These are phyloP conservation scores for Sanderia malayensis DNA, from an alignment of 30 jellyfish, hydroid and myxozoan species.

Conservation along the genomic window DNA sequence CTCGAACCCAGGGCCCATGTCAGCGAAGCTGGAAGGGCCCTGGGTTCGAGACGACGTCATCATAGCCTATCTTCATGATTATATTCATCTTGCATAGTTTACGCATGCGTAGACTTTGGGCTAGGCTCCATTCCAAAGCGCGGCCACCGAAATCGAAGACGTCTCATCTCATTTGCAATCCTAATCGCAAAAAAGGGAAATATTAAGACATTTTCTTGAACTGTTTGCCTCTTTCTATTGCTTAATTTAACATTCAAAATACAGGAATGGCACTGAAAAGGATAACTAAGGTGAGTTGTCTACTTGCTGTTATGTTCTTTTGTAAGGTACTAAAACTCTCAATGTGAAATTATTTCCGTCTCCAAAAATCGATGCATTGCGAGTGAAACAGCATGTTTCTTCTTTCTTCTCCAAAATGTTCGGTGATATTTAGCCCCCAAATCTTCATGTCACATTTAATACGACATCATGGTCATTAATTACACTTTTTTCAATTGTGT, in stretches of 20 bases:
- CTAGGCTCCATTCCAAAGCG: constrained; percentile 38
- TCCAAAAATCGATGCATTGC: constrained; percentile 7
- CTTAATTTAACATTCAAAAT: neutral
- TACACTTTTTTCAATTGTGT: too few relatives aligned
- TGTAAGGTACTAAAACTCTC: constrained; percentile 20
- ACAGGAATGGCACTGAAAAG: constrained; percentile 46
- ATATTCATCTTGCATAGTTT: constrained; percentile 18
- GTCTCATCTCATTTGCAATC: neutral
- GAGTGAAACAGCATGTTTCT: too few relatives aligned
- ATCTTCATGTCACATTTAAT: too few relatives aligned
- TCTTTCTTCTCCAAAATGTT: too few relatives aligned
- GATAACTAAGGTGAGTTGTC: constrained; percentile 38
- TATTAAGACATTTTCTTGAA: neutral
- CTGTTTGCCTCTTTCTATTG: neutral
- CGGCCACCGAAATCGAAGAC: constrained; percentile 48
- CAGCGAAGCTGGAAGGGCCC: too few relatives aligned
- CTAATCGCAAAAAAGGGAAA: constrained; percentile 1
- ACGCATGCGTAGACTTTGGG: constrained; percentile 60
- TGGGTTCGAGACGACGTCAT: constrained; percentile 66
- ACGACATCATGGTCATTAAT: too few relatives aligned
- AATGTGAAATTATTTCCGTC: constrained; percentile 39
- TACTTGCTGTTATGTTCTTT: constrained; percentile 9
- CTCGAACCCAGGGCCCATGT: too few relatives aligned
- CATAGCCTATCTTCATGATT: constrained; percentile 12
- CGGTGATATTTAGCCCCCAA: too few relatives aligned